Percentiles rank a stretch among this genome's conserved stretches.
These are phyloP conservation scores for Plecturocebus donacophilus DNA, from an alignment of 2,113 vertebrate genomes.

Conservation along the genomic window DNA sequence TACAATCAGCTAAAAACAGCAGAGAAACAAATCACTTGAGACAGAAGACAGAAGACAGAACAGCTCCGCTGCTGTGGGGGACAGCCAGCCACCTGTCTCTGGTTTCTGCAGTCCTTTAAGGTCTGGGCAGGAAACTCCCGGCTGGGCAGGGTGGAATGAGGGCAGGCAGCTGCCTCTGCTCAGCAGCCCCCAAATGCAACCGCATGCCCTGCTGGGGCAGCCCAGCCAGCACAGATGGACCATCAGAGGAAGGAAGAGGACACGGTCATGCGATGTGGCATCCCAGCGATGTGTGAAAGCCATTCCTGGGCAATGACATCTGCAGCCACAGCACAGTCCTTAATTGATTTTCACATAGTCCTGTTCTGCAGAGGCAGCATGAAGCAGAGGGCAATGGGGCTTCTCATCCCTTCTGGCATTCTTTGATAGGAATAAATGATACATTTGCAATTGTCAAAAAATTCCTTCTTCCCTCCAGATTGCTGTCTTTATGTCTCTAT, in stretches of 20 bases:
- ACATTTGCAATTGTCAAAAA: background rate
- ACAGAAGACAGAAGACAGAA: conserved; percentile 57
- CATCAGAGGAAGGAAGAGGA: background rate
- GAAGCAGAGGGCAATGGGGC: rapidly evolving
- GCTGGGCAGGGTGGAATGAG: background rate
- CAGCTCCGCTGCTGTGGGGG: conserved; percentile 34
- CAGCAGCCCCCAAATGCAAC: rapidly evolving
- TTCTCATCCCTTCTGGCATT: background rate
- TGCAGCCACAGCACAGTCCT: background rate
- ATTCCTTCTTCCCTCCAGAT: background rate
- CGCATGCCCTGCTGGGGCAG: background rate
- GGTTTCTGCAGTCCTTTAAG: background rate
- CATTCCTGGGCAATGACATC: background rate
- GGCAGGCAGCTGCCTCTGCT: background rate
- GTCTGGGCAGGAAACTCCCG: conserved; percentile 1
- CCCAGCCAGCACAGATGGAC: background rate
- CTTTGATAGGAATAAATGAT: background rate
- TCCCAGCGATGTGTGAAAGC: rapidly evolving
- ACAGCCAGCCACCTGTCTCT: conserved; percentile 52
- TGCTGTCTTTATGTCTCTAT: background rate
- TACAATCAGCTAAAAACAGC: conserved; percentile 19
- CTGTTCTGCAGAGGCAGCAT: background rate
- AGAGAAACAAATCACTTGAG: background rate
- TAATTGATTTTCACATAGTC: background rate
- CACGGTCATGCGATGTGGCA: rapidly evolving